Evolutionary conservation across 1,140 invertebrate genomes (phyloP), one percentile per base, ranked within the genome.

Genomic region (Parasteatoda tepidariorum): DNA sequence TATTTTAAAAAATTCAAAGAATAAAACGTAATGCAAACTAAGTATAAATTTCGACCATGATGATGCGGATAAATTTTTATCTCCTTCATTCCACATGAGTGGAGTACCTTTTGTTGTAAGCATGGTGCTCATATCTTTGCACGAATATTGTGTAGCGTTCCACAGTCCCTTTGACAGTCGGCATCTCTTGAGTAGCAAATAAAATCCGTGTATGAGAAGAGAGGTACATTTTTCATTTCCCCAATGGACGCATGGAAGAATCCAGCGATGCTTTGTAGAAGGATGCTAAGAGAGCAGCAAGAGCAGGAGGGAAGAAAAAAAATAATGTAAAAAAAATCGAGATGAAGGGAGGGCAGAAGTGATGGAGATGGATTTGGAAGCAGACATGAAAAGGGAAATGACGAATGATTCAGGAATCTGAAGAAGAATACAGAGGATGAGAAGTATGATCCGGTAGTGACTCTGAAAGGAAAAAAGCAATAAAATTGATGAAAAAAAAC

Each of bases 341-440:
- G 26, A 11, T 7, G 5, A 41, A 24, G 41, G 68, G 15, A n/a
- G 24, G 73, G 59, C 31, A n/a, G 64, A 55, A 76, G 57, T 76
- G 73, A 76, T 76, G 73, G 73, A 64, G 73, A 76, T 76, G 73
- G 73, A 76, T 76, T 22, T 62, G 26, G 59, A 28, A 64, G 34
- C 57, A 24, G 73, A 76, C 73, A 76, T 76, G 73, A 76, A 76
- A 76, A 76, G 73, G 59, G 73, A 76, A 76, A 76, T 76, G 73
- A 76, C 73, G 73, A 76, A 76, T 76, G 59, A 18, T 33, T 30
- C 30, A 76, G 59, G 59, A 76, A 62, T 64, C 34, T 61, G n/a
- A 33, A 24, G 73, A 76, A 48, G 73, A 76, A 76, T 76, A 76
- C 59, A 33, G 73, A 76, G 31, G 73, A 41, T 30, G 59, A 76